Evolutionary conservation across 92 coral and sea anemone species (phyloP).

Genomic region (Heteractis magnifica): DNA sequence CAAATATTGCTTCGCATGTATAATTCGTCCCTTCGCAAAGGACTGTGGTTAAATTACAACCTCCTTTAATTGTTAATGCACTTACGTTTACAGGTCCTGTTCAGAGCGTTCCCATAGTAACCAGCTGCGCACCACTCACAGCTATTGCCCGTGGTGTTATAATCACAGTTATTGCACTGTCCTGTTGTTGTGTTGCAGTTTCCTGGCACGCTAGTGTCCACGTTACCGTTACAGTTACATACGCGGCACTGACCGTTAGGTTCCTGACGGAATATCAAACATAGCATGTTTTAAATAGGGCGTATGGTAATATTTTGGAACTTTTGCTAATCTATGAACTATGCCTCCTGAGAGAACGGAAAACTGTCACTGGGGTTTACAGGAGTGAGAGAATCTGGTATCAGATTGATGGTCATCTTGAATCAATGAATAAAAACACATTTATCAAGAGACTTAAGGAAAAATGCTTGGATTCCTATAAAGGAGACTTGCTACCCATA

Average conservation of each 20-base stretch:
- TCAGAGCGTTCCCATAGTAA: conserved; percentile 82
- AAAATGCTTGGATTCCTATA: too few species aligned
- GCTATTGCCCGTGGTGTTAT: conserved; percentile 77
- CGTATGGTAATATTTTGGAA: too few species aligned
- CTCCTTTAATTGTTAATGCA: background rate
- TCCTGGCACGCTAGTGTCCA: conserved; percentile 35
- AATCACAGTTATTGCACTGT: conserved; percentile 73
- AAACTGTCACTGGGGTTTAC: too few species aligned
- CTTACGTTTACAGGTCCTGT: conserved; percentile 73
- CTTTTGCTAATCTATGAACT: too few species aligned
- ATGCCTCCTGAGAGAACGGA: too few species aligned
- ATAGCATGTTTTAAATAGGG: too few species aligned
- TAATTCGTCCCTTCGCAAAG: background rate
- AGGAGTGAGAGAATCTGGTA: too few species aligned
- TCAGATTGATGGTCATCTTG: too few species aligned
- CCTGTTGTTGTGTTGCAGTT: conserved; percentile 93
- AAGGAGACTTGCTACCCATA: too few species aligned
- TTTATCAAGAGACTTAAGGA: too few species aligned
- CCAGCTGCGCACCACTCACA: conserved; percentile 83
- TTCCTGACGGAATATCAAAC: conserved; percentile 24
- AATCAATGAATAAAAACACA: too few species aligned
- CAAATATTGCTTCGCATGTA: too few species aligned
- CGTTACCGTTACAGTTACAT: conserved; percentile 73
- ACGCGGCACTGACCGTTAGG: conserved; percentile 60
- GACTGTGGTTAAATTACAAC: background rate